Evolutionary conservation across 1,140 invertebrate genomes (phyloP).

Genomic region (Drosophila nikananu): DNA sequence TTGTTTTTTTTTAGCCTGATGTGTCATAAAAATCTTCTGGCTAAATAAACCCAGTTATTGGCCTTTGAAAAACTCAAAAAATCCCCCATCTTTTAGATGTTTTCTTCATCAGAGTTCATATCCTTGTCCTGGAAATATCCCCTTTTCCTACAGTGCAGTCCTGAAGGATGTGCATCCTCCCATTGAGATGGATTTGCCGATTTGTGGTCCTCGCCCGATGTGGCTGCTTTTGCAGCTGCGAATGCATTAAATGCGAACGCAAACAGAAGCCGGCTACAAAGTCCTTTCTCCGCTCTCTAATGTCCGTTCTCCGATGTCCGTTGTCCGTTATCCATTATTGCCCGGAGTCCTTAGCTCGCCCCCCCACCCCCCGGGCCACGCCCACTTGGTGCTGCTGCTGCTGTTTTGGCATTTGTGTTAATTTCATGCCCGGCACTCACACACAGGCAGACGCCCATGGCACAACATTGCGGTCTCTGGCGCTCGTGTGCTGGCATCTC

Average conservation of each 20-base stretch:
- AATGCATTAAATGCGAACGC: constrained; percentile 78
- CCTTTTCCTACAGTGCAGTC: constrained; percentile 2
- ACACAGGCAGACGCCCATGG: constrained; percentile 33
- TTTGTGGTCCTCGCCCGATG: constrained; percentile 62
- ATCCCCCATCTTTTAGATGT: no score
- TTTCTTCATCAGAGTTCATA: background rate
- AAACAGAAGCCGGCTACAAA: constrained; percentile 46
- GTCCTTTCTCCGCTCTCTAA: constrained; percentile 3
- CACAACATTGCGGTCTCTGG: constrained; percentile 53
- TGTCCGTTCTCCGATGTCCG: constrained; percentile 6
- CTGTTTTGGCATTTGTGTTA: constrained; percentile 83
- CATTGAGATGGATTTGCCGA: constrained; percentile 81
- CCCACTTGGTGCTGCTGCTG: constrained; percentile 53
- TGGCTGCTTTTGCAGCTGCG: constrained; percentile 46
- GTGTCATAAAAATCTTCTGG: no score
- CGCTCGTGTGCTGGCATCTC: constrained; percentile 60
- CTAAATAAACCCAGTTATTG: no score
- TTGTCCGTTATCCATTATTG: constrained; percentile 9
- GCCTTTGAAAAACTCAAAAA: no score
- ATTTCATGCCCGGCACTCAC: constrained; percentile 68
- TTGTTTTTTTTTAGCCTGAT: no score
- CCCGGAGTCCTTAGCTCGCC: constrained; percentile 11
- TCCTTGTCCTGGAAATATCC: no score
- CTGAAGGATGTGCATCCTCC: constrained; percentile 36
- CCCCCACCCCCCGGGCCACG: constrained; percentile 35